Evolutionary conservation across 2,113 vertebrate genomes (phyloP).

Genomic region (Gobiocypris rarus): DNA sequence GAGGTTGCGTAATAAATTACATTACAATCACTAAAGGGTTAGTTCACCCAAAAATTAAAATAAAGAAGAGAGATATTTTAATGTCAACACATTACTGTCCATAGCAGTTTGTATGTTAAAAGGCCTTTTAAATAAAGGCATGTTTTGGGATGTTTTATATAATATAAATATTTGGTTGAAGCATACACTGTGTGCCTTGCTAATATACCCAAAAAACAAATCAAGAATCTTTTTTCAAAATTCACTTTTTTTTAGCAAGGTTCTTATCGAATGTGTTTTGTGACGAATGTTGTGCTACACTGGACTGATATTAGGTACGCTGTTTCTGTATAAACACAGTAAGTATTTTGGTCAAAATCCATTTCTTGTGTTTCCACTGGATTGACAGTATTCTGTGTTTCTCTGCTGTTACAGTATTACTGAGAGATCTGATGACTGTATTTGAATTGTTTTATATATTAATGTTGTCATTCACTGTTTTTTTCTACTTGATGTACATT

Average conservation of each 20-base stretch:
- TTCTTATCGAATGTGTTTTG: background rate
- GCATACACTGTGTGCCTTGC: constrained; percentile 10
- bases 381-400: constrained; percentile 12
- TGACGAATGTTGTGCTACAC: background rate
- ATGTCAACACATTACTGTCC: background rate
- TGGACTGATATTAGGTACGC: background rate
- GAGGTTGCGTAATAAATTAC: no score
- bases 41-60: no score
- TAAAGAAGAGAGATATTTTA: no score
- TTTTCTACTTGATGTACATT: constrained; percentile 18
- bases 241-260: background rate
- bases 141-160: background rate
- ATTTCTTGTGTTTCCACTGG: constrained; percentile 5
- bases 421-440: constrained; percentile 24
- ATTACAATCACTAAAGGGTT: no score
- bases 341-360: background rate
- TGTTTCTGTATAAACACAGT: no score
- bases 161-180: background rate
- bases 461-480: background rate
- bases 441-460: background rate
- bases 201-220: background rate
- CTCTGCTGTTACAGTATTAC: background rate
- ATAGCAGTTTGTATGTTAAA: background rate
- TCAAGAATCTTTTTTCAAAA: background rate
- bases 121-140: background rate